Base-by-base conservation (phyloP, 2,888 invertebrate species). In the Neoitamus cyanurus region DNA sequence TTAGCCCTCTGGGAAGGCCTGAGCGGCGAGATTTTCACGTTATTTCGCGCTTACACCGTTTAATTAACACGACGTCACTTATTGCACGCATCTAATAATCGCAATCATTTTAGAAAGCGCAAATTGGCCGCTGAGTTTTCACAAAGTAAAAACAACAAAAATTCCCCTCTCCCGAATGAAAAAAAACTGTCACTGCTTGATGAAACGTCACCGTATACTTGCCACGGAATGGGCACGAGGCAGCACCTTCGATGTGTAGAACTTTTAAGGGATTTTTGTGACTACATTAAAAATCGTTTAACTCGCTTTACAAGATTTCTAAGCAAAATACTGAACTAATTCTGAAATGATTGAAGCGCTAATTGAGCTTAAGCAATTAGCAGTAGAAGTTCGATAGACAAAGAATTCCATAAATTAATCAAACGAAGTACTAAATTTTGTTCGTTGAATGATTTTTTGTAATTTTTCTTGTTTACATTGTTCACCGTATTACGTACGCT, bases 71-170 rank as follows among this genome's bases (percentile, higher is more conserved):
- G 68, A 31, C 2, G 6, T 20, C 25, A 58, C 34, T 58, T 80
- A 80, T 80, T 80, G 3, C 25, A 58, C 11, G 48, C 9, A 37
- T 70, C 37, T 30, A 9, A 1, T n/a, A 3, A 11, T 6, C 7
- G 13, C 42, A 37, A 75, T 78, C 83, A 80, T 78, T 83, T 69
- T 25, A 78, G 68, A 58, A 83, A 78, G 69, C 68, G 11, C 68
- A 46, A 73, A 20, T 83, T 80, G 48, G 15, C 20, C 73, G 15
- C 34, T 42, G 30, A 69, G 42, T 70, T 85, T 85, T 75, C 85
- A 84, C 84, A 42, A 42, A 82, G 70, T 31, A 85, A 85, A 83
- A 85, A 85, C 84, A 85, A 84, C 84, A 68, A 80, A 83, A 83
- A 73, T 82, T 85, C 80, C 80, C 84, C 84, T 83, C 83, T 82